Percentiles rank a stretch among this genome's conserved stretches.
These are phyloP conservation scores for Pristionchus maxplancki DNA, from an alignment of 2,888 invertebrate genomes.

Conservation along the genomic window DNA sequence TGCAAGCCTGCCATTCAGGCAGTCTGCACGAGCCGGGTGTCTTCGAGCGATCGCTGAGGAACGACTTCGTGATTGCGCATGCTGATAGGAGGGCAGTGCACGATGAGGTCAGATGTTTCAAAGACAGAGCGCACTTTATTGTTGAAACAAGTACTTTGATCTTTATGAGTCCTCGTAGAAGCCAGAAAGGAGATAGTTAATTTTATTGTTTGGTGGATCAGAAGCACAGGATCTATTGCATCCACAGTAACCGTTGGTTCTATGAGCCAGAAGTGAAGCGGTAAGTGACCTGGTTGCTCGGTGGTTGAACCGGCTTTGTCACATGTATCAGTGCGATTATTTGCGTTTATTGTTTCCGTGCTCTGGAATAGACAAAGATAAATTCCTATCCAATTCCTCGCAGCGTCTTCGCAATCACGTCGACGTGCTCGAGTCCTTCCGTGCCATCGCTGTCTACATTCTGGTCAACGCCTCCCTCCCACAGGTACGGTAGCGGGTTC, in stretches of 20 bases:
- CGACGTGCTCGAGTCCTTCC: slow-evolving; percentile 70
- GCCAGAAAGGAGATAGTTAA: no score
- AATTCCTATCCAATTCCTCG: no score
- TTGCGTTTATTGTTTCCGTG: no score
- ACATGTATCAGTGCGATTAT: no score
- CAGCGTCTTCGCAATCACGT: slow-evolving; percentile 58
- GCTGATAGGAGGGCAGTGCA: slow-evolving; percentile 54
- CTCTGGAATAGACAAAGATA: no score
- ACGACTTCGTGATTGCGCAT: slow-evolving; percentile 74
- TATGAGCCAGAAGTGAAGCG: no score
- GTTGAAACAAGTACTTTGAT: neutral
- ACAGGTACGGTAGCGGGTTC: slow-evolving; percentile 56
- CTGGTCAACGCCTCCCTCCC: slow-evolving; percentile 70
- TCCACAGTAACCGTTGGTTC: no score
- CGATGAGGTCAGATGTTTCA: slow-evolving; percentile 16
- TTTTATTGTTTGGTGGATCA: no score
- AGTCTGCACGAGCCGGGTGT: slow-evolving; percentile 60
- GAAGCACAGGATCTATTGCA: no score
- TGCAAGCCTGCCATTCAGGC: slow-evolving; percentile 54
- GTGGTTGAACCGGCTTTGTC: no score
- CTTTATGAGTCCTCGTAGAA: slow-evolving; percentile 3
- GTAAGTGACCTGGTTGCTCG: no score
- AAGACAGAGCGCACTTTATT: neutral
- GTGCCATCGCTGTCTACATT: slow-evolving; percentile 68
- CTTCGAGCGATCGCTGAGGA: slow-evolving; percentile 64